Evolutionary conservation across 2,797 vertebrate genomes (phyloP), one percentile per base, ranked within the genome.

Genomic region (Spheniscus humboldti): DNA sequence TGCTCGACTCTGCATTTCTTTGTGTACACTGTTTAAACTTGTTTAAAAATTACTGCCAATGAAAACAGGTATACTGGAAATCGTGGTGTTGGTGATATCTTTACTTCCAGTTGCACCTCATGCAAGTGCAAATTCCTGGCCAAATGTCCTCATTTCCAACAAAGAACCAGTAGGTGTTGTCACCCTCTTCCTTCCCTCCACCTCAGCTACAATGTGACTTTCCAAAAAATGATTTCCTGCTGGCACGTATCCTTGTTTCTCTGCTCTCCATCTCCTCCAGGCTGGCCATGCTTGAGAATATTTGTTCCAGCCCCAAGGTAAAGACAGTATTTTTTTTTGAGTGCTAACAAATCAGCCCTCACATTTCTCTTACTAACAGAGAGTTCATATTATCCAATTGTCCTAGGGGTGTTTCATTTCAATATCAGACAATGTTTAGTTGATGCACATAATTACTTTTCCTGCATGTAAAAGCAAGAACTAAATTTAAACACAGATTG

Each of bases 381-480:
- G n/a, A 45, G 28, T 68, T 94, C 64, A 39, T 72, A 79, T 92
- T 89, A 85, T 56, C 76, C 75, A 92, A 30, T 96, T 96, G 82
- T 83, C 86, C 84, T 93, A 57, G 45, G 52, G 67, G 45, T 78
- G 71, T 91, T 97, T 94, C 37, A 88, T 75, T 94, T 92, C 85
- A 87, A 15, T 94, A 97, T 94, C 85, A 92, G 74, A 74, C 35
- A 90, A 57, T 52, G 69, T 94, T 93, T 95, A 94, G 48, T 41
- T 91, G 82, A 75, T 86, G 75, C 69, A 37, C 14, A 13, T 92
- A 96, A 96, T 94, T 87, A 78, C 64, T 94, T 77, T 81, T 89
- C 56, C 74, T 94, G 88, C 92, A 53, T 80, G 87, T 91, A 74
- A 95, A 86, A 89, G 80, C 90, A 95, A 95, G 68, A 89, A 72